These are phyloP conservation scores for Catocala sponsa DNA, from an alignment of 2,888 invertebrate genomes.

Conservation along the genomic window DNA sequence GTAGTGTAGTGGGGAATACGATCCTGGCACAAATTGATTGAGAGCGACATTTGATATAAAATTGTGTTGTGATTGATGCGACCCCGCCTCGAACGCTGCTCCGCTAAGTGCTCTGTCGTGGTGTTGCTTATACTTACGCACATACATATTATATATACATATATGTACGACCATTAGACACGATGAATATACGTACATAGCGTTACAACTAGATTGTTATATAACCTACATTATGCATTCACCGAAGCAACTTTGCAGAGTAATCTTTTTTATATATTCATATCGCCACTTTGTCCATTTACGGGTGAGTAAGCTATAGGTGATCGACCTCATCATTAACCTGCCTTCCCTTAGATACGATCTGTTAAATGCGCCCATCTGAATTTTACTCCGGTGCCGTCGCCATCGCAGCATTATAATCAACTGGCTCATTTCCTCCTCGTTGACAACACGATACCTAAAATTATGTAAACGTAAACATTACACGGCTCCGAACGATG, in stretches of 20 bases:
- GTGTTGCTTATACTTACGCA: conserved; percentile 67
- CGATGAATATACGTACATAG: conserved; percentile 41
- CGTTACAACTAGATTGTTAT: conserved; percentile 33
- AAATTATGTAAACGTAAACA: conserved; percentile 39
- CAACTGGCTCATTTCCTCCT: conserved; percentile 49
- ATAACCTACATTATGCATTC: conserved; percentile 20
- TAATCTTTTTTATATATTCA: conserved; percentile 43
- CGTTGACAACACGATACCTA: conserved; percentile 43
- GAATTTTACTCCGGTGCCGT: conserved; percentile 38
- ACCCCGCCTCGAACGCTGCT: conserved; percentile 76
- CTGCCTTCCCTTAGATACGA: conserved; percentile 44
- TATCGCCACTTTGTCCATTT: conserved; percentile 41
- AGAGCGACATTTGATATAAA: conserved; percentile 88
- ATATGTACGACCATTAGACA: conserved; percentile 58
- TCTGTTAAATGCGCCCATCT: conserved; percentile 36
- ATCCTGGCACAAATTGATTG: conserved; percentile 86
- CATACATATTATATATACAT: conserved; percentile 54
- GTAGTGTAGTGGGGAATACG: conserved; percentile 78
- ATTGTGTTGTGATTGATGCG: conserved; percentile 88
- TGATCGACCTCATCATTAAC: conserved; percentile 51
- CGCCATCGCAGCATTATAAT: conserved; percentile 43
- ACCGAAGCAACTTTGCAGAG: conserved; percentile 25
- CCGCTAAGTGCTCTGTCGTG: conserved; percentile 85
- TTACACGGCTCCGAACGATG: conserved; percentile 14
- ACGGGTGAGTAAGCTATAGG: conserved; percentile 44